Conservation (phyloP, 2,113 vertebrate species). For the Balaenoptera acutorostrata region DNA sequence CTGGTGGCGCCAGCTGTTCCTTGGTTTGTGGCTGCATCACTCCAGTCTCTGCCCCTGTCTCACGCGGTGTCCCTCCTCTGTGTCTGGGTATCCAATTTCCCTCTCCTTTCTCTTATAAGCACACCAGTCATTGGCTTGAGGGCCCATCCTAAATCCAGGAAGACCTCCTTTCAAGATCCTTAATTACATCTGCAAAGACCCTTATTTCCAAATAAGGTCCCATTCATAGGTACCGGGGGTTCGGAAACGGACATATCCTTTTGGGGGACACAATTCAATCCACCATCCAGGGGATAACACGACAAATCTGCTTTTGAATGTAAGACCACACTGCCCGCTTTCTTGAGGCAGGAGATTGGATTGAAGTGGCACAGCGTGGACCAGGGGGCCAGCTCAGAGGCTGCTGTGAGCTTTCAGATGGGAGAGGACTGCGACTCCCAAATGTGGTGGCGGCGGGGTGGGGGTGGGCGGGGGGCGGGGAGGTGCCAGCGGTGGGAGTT, state of each 20-base stretch:
- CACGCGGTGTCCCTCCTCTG: not conserved
- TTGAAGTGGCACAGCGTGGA: not conserved
- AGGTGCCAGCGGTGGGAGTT: too few relatives aligned
- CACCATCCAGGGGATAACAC: not conserved
- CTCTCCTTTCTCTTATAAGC: not conserved
- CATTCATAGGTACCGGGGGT: not conserved
- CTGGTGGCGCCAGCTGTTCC: not conserved
- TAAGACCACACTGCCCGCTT: not conserved
- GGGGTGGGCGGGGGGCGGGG: too few relatives aligned
- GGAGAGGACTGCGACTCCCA: not conserved
- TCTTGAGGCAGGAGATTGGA: not conserved
- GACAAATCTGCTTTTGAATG: not conserved
- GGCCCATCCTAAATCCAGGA: not conserved
- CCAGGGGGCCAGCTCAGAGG: not conserved
- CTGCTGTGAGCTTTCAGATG: not conserved
- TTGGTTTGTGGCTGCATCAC: not conserved
- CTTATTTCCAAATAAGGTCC: not conserved
- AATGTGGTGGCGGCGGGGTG: fast-evolving
- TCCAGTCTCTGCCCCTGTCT: not conserved
- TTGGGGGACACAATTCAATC: not conserved
- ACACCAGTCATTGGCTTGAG: not conserved
- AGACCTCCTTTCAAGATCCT: not conserved
- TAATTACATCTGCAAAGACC: not conserved
- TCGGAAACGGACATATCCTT: not conserved
- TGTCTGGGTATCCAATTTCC: not conserved